A percentile compares a stretch with the other conserved stretches of the same genome.
Evolutionary conservation across 2,888 invertebrate species (phyloP).

Genomic region (Leucoma salicis): DNA sequence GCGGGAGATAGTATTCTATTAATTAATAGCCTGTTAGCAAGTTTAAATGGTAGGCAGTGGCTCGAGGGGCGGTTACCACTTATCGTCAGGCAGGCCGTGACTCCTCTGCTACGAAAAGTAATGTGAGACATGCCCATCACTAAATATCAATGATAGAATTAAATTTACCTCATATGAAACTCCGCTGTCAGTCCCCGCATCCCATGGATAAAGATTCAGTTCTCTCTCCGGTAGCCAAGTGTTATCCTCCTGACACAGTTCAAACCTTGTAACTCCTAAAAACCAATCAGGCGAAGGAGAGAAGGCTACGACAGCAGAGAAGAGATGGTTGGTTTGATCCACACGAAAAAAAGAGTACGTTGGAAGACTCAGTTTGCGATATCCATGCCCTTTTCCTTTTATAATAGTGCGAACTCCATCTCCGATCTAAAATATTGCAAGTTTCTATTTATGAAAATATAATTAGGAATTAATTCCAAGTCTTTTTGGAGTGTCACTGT

Average conservation of each 20-base stretch:
- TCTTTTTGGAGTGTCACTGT: too few species aligned
- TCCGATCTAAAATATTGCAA: slow-evolving; percentile 59
- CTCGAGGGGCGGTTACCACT: too few species aligned
- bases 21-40: too few species aligned
- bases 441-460: too few species aligned
- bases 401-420: slow-evolving; percentile 66
- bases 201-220: slow-evolving; percentile 95
- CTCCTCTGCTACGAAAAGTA: too few species aligned
- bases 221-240: slow-evolving; percentile 92
- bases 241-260: slow-evolving; percentile 93
- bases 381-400: slow-evolving; percentile 71
- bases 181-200: slow-evolving; percentile 97
- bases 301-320: slow-evolving; percentile 58
- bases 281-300: slow-evolving; percentile 96
- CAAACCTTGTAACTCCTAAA: slow-evolving; percentile 93
- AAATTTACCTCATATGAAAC: slow-evolving; percentile 91
- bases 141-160: not conserved
- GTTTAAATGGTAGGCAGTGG: too few species aligned
- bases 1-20: too few species aligned
- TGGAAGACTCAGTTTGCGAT: slow-evolving; percentile 61
- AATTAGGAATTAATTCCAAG: too few species aligned
- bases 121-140: too few species aligned
- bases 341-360: slow-evolving; percentile 65
- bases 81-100: too few species aligned
- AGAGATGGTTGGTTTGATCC: slow-evolving; percentile 59